Evolutionary conservation across 2,888 invertebrate genomes (phyloP), one percentile per base, ranked within the genome.

Genomic region (Nemotelus pantherinus): DNA sequence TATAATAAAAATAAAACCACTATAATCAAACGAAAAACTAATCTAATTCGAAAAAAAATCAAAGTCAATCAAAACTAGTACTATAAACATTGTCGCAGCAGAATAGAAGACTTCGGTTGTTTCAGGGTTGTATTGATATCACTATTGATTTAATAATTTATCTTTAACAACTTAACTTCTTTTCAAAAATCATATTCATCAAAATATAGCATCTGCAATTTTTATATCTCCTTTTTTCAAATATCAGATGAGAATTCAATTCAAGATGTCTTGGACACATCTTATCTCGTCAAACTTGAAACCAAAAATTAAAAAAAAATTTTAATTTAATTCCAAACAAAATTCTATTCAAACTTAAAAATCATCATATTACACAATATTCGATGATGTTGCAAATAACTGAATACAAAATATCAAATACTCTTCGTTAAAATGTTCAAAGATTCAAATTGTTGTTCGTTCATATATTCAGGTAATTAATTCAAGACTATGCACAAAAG

Each of bases 51-150:
- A 25, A 25, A 25, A n/a, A 0, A 25, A 25, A 25, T 25, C 25
- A 25, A 25, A 25, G 0, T 25, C 25, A 25, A 25, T 25, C 25
- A 25, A 25, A 25, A 25, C 25, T 25, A 25, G 25, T 25, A 25
- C 25, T 25, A 25, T 25, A 25, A 25, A 25, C 25, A 25, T 25
- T 25, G 25, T 25, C 25, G 25, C 25, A 25, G 25, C 25, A 25
- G 25, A 25, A 25, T 25, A 25, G 25, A 81, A 79, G 81, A 80
- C 85, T 86, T 87, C 85, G 87, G 87, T 87, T 87, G 87, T 86
- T 87, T 86, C 85, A 85, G 85, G 84, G 83, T 82, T 81, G 82
- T 82, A 81, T 57, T 71, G n/a, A 3, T 9, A 48, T 47, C 58
- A 63, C 39, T 55, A 43, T 55, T 25, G 41, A 39, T 41, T 39